Evolutionary conservation across 1,140 invertebrate species (phyloP), one percentile per base, ranked within the genome.

Genomic region (Argopecten irradians): DNA sequence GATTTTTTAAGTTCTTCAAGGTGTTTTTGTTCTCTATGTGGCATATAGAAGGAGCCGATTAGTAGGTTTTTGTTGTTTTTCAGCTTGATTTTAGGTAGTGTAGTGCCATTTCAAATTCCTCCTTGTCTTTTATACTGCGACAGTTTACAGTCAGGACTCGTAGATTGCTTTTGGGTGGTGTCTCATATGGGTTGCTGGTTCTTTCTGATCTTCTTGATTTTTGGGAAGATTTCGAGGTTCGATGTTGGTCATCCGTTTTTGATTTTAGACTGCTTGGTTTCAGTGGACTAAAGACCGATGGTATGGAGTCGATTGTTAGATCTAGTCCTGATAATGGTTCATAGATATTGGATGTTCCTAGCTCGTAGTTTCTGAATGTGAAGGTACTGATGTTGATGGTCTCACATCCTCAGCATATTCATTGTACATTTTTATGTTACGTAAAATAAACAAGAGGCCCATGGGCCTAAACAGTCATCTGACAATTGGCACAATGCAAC

Each of bases 101-200:
- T 0, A 90, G 7, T 0, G 86, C 82, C 22, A 84, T 41, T 55
- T 43, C 34, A 33, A 90, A 89, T 87, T 89, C 88, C 32, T 35
- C n/a, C 71, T 90, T 90, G 28, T 90, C 85, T 35, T 28, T 82
- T 32, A 90, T 86, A 35, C 89, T 90, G 19, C 36, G n/a, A 34
- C 89, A 90, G 34, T 88, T 90, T 13, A 90, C 35, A 2, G 55
- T 89, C 82, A 91, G 43, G 11, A 90, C 41, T 3, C 89, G 36
- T 39, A 86, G n/a, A 55, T 88, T 85, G 32, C 36, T 84, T 39
- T 39, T 86, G 22, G 16, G 19, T 41, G 87, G 87, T 28, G 34
- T n/a, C 22, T 84, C 22, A 0, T 84, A 22, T 33, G 7, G 14
- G 35, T 14, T 83, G 8, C 0, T 22, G 1, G 11, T 5, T 43